Percentiles rank a stretch among this genome's conserved stretches.
These are phyloP conservation scores for Margarornis squamiger DNA, from an alignment of 2,797 vertebrate genomes.

Conservation along the genomic window DNA sequence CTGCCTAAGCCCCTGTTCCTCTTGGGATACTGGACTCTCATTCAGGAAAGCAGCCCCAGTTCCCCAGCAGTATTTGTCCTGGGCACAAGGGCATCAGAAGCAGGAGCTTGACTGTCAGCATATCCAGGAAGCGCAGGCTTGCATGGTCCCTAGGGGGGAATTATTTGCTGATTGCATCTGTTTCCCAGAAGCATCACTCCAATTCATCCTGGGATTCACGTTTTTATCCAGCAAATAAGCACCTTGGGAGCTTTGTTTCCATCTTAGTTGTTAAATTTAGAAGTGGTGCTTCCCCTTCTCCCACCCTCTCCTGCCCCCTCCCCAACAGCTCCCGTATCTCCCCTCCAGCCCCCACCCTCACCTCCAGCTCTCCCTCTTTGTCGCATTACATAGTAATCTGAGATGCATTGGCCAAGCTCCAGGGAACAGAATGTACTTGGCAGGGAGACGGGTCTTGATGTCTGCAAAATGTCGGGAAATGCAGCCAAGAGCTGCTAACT, in stretches of 20 bases:
- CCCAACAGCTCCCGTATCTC: slow-evolving; percentile 7
- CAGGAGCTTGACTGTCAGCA: slow-evolving; percentile 14
- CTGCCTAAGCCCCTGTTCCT: not conserved
- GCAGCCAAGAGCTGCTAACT: slow-evolving; percentile 86
- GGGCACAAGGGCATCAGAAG: slow-evolving; percentile 33
- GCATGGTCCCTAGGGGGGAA: slow-evolving; percentile 12
- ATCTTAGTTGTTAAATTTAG: slow-evolving; percentile 67
- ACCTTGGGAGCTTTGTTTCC: slow-evolving; percentile 49
- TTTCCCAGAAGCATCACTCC: slow-evolving; percentile 64
- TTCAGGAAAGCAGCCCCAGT: not conserved
- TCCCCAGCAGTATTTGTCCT: not conserved
- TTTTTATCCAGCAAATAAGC: slow-evolving; percentile 42
- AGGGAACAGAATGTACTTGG: slow-evolving; percentile 88
- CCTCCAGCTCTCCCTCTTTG: slow-evolving; percentile 79
- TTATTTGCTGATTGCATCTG: slow-evolving; percentile 54
- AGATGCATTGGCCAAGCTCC: slow-evolving; percentile 81
- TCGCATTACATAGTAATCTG: slow-evolving; percentile 84
- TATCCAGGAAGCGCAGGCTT: slow-evolving; percentile 33
- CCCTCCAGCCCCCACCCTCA: slow-evolving; percentile 62
- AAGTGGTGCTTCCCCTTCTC: slow-evolving; percentile 63
- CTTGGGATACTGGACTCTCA: not conserved
- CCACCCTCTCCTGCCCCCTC: slow-evolving; percentile 33
- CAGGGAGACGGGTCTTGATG: slow-evolving; percentile 80
- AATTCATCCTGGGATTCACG: slow-evolving; percentile 43
- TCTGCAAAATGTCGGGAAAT: slow-evolving; percentile 85